phyloP scores from a whole-genome alignment of 2,113 vertebrate species.

The Rhynchomys soricoides region DNA sequence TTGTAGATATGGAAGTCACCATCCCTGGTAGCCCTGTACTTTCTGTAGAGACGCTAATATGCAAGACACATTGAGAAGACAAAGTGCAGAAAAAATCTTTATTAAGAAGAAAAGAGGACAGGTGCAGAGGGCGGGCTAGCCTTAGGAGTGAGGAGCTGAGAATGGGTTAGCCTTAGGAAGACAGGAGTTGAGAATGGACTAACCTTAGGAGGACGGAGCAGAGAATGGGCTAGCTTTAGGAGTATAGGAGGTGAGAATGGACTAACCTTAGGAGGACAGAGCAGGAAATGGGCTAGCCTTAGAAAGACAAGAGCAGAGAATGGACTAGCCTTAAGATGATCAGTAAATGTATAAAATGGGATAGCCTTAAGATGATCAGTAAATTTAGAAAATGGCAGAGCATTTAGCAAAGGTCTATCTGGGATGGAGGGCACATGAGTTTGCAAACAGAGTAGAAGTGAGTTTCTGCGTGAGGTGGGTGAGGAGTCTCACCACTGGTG shows the following conservation, averaged over 20 bases:
- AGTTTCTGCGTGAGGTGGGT: background rate
- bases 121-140: background rate
- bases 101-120: background rate
- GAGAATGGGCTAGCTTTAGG: background rate
- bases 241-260: background rate
- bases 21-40: background rate
- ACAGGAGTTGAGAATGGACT: background rate
- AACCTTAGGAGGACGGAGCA: too few species aligned
- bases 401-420: background rate
- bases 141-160: too few species aligned
- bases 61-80: background rate
- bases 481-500: background rate
- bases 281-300: background rate
- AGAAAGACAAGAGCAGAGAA: background rate
- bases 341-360: background rate
- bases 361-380: background rate
- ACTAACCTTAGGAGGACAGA: too few species aligned
- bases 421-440: background rate
- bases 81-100: background rate
- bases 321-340: background rate
- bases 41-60: background rate
- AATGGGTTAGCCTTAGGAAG: background rate
- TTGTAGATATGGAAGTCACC: background rate
- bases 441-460: background rate
- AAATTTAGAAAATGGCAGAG: background rate